Evolutionary conservation across 1,140 invertebrate genomes (phyloP), one percentile per base, ranked within the genome.

Genomic region (Carposina sasakii): DNA sequence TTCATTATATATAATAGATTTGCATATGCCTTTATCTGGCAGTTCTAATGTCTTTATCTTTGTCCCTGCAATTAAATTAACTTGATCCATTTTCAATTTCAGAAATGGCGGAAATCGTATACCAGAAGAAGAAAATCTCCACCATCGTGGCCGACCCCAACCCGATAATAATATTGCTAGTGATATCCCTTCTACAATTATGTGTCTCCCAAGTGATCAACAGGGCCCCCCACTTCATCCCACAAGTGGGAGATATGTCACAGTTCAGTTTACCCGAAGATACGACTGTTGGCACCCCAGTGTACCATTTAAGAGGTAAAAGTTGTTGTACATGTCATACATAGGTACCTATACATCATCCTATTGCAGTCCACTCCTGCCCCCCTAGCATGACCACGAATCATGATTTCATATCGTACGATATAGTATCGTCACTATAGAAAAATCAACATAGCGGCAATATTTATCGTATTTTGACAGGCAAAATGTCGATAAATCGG

Each of bases 241-340:
- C 91, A 17, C 91, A 90, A 23, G 78, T 77, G 4, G 93, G 93
- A 3, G 93, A 94, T 60, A 93, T 95, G 92, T 88, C 90, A 2
- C 85, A 89, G 28, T 90, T 95, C 57, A 89, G 90, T 22, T 71
- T 94, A n/a, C 87, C 89, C 6, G 93, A 95, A 72, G 89, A 93
- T 53, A 93, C 92, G 1, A 86, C 87, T 30, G 90, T 92, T 6
- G 93, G 93, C 16, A 89, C 91, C 23, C 89, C 91, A 0, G 90
- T 94, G 16, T 94, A 94, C 76, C 91, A 90, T 48, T 86, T 92
- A 3, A 88, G 89, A 79, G 91, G 90, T 83, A 72, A 63, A 15
- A 31, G 5, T 19, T 21, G 17, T 20, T 2, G 10, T 13, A 33
- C n/a, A n/a, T n/a, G n/a, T n/a, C n/a, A n/a, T n/a, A n/a, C n/a